These are phyloP conservation scores for Macrophya annulata DNA, from an alignment of 2,888 invertebrate species.

Conservation along the genomic window DNA sequence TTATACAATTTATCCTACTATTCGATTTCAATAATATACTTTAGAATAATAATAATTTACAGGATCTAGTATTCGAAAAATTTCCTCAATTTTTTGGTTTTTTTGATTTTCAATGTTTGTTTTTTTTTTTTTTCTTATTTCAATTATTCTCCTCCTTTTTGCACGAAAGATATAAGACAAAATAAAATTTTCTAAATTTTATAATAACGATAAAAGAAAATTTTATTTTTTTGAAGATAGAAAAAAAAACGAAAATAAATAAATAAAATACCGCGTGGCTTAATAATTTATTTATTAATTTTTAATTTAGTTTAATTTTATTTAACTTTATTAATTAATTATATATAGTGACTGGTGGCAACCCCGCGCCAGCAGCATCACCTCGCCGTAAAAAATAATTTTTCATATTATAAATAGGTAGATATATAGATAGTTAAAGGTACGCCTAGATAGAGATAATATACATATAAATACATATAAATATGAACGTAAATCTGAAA, in stretches of 20 bases:
- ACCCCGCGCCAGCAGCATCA: not conserved
- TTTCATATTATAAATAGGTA: too few relatives aligned
- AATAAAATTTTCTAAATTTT: too few relatives aligned
- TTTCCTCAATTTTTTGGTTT: too few relatives aligned
- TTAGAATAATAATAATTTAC: not conserved
- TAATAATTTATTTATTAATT: not conserved
- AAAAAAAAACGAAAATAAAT: not conserved
- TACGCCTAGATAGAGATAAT: not conserved
- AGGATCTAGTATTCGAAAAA: not conserved
- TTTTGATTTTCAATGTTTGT: constrained; percentile 74
- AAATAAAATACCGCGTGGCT: not conserved
- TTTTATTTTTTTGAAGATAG: too few relatives aligned
- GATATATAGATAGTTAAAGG: too few relatives aligned
- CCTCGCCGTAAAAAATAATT: not conserved
- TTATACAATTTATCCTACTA: not conserved
- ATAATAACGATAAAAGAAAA: too few relatives aligned
- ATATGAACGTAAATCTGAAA: not conserved
- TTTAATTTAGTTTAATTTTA: not conserved
- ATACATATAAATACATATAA: not conserved
- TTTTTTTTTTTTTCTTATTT: constrained; percentile 68
- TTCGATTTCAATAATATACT: not conserved
- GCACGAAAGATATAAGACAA: too few relatives aligned
- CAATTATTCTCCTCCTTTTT: constrained; percentile 72
- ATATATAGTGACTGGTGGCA: not conserved
- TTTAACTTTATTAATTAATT: not conserved